Evolutionary conservation across 1,140 invertebrate genomes (phyloP).

Genomic region (Aphidius ervi): DNA sequence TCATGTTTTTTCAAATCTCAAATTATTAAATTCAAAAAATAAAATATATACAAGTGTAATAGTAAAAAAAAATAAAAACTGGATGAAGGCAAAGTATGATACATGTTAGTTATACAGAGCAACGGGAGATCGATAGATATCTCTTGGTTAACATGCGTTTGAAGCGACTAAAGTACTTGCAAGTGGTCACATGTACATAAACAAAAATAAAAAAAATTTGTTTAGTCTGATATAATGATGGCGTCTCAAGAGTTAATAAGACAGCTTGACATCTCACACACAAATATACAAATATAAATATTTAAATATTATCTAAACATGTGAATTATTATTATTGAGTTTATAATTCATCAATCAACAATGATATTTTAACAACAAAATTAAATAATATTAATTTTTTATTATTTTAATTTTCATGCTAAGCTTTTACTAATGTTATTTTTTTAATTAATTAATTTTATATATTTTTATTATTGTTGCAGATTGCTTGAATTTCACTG

Average conservation of each 20-base stretch:
- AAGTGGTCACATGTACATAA: conserved; percentile 15
- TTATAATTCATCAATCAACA: no score
- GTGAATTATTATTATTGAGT: neutral
- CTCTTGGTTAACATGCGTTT: conserved; percentile 29
- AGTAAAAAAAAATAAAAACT: conserved; percentile 9
- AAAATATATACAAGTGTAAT: neutral
- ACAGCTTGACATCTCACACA: conserved; percentile 20
- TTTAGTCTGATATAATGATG: conserved; percentile 24
- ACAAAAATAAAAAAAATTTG: conserved; percentile 12
- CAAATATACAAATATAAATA: conserved; percentile 11
- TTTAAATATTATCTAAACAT: conserved; percentile 5
- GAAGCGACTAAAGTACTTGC: conserved; percentile 26
- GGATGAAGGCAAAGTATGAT: conserved; percentile 7
- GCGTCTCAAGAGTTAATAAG: conserved; percentile 31
- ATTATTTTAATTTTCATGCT: no score
- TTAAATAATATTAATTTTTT: no score
- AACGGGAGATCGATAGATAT: conserved; percentile 29
- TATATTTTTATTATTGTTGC: no score
- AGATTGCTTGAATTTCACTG: no score
- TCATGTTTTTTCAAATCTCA: neutral
- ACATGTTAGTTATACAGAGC: conserved; percentile 11
- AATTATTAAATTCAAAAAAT: conserved; percentile 4
- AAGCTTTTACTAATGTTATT: no score
- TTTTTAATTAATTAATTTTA: no score
- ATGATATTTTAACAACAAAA: no score